These are phyloP conservation scores for Lysiphlebus fabarum DNA, from an alignment of 1,140 invertebrate species.

Conservation along the genomic window DNA sequence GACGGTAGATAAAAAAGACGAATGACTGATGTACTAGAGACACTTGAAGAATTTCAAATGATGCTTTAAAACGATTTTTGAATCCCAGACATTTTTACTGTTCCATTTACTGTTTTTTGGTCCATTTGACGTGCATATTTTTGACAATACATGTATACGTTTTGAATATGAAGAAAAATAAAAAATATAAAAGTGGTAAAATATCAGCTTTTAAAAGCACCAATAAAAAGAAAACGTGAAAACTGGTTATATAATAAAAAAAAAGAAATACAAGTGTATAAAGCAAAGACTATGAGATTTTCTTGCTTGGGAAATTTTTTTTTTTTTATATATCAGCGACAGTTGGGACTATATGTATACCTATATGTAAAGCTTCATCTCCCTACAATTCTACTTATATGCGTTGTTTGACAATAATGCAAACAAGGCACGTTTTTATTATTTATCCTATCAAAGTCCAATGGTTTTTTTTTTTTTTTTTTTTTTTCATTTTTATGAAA, in stretches of 20 bases:
- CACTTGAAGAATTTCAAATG: constrained; percentile 45
- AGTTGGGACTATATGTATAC: constrained; percentile 50
- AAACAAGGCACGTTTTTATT: constrained; percentile 15
- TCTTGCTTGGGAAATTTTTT: not conserved
- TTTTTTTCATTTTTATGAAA: not conserved
- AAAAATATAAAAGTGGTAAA: constrained; percentile 31
- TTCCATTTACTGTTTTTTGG: not conserved
- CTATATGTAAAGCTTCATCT: not conserved
- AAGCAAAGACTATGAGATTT: constrained; percentile 36
- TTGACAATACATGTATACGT: not conserved
- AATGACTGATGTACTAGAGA: constrained; percentile 40
- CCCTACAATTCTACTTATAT: not conserved
- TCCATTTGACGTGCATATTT: constrained; percentile 7
- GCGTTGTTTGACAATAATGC: constrained; percentile 15
- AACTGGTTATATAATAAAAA: constrained; percentile 23
- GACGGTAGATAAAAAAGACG: constrained; percentile 20
- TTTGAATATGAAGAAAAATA: constrained; percentile 1
- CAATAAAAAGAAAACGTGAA: constrained; percentile 53
- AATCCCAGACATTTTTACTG: constrained; percentile 30
- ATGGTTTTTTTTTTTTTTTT: not conserved
- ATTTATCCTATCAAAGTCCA: constrained; percentile 2
- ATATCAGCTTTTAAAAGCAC: constrained; percentile 53
- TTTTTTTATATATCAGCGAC: constrained; percentile 33
- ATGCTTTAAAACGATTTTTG: constrained; percentile 41
- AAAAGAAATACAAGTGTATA: constrained; percentile 12